Evolutionary conservation across 2,113 vertebrate species (phyloP).

Genomic region (Callaeas wilsoni): DNA sequence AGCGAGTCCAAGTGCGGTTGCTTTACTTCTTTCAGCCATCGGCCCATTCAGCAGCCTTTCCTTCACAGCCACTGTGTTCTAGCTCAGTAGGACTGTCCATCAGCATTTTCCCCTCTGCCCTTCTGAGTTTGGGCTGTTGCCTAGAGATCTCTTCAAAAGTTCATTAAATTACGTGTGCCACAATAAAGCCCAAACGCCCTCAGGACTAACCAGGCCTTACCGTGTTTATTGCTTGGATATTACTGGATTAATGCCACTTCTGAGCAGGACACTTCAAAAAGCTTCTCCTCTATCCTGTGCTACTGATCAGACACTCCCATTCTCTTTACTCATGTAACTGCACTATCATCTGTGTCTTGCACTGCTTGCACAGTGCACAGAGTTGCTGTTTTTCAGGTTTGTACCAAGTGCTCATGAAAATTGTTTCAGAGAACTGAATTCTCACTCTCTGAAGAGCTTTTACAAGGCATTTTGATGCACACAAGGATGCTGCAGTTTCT

Average conservation of each 20-base stretch:
- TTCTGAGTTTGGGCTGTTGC: constrained; percentile 31
- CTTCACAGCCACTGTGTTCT: not conserved
- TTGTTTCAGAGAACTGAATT: not conserved
- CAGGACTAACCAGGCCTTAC: not conserved
- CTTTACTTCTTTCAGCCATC: constrained; percentile 40
- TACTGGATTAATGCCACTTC: not conserved
- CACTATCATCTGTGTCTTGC: not conserved
- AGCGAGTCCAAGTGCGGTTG: not conserved
- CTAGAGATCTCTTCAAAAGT: constrained; percentile 19
- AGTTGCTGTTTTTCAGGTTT: not conserved
- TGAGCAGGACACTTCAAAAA: not conserved
- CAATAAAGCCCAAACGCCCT: not conserved
- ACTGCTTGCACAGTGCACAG: not conserved
- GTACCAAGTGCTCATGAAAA: not conserved
- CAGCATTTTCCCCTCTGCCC: constrained; percentile 48
- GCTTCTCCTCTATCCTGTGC: not conserved
- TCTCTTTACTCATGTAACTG: not conserved
- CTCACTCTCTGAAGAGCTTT: not conserved
- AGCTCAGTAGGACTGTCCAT: constrained; percentile 43
- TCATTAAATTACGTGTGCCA: not conserved
- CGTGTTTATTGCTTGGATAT: not conserved
- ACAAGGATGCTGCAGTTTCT: not conserved
- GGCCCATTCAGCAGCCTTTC: constrained; percentile 19
- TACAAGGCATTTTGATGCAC: not conserved
- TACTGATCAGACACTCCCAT: not conserved